These are phyloP conservation scores for Grallaria varia DNA, from an alignment of 2,113 vertebrate genomes.

Conservation along the genomic window DNA sequence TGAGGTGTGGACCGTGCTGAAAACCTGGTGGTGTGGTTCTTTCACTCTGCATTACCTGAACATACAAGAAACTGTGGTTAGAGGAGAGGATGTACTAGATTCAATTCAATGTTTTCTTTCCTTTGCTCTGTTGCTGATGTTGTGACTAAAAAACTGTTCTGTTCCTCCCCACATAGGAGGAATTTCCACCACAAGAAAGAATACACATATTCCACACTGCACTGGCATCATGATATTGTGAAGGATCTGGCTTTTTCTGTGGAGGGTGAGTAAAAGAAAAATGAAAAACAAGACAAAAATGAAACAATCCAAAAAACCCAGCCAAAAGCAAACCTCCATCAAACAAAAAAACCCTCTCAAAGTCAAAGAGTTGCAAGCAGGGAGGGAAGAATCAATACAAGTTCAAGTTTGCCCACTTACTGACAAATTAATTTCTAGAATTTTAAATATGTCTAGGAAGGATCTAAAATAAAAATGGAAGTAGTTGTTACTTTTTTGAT, in stretches of 20 bases:
- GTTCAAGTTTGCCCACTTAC: background rate
- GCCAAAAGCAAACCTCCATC: background rate
- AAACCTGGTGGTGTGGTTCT: background rate
- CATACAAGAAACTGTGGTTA: background rate
- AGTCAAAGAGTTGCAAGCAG: background rate
- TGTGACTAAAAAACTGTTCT: background rate
- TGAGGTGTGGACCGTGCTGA: accelerated
- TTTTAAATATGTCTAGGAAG: background rate
- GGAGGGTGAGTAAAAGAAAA: conserved; percentile 78
- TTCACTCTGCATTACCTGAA: background rate
- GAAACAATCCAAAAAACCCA: no score
- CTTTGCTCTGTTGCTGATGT: background rate
- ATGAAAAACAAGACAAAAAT: no score
- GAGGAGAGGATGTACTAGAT: background rate
- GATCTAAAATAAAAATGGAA: background rate
- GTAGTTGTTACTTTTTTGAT: background rate
- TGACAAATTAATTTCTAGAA: background rate
- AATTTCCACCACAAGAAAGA: conserved; percentile 86
- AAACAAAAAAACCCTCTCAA: background rate
- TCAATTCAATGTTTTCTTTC: background rate
- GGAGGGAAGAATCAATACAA: background rate
- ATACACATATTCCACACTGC: conserved; percentile 87
- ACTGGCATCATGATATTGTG: conserved; percentile 90
- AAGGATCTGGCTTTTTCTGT: conserved; percentile 86
- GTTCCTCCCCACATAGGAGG: conserved; percentile 76